Evolutionary conservation across 2,888 invertebrate species (phyloP), one percentile per base, ranked within the genome.

Genomic region (Autographa gamma): DNA sequence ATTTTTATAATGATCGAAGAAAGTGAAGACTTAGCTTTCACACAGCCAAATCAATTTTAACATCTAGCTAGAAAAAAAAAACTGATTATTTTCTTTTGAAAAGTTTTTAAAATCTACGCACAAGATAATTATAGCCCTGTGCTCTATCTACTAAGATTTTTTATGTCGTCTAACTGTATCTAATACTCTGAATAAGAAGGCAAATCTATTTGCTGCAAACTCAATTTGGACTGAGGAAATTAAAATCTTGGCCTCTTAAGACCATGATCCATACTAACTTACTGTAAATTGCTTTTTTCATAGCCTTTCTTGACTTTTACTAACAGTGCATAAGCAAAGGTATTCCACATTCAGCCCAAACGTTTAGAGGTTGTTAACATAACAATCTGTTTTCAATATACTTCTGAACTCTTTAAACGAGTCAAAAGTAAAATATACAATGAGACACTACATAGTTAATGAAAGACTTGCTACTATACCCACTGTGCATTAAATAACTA

Each of bases 361-460:
- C 52, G 5, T 25, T 25, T 25, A 64, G 41, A 25, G 31, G 60
- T 16, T 76, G 60, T 67, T 64, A 64, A 65, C 61, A 72, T 34
- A 52, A 59, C 66, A 59, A 75, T 65, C 43, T 65, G 64, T 58
- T 65, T 77, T 67, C 60, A 63, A 70, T 63, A 79, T 64, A 71
- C 31, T 71, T 60, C 59, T 58, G 62, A 60, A 48, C 66, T 76
- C 80, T 54, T 43, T 58, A 19, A 76, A 77, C 59, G 63, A 69
- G 60, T 69, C 31, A 65, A 68, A 32, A 60, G 66, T 64, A 60
- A 69, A 77, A 59, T 74, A 67, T 78, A 83, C 80, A 82, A 84
- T 81, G 77, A 84, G 83, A 84, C 83, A 83, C 69, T 76, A 82
- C 72, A 69, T 80, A 48, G 65, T 74, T 68, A 63, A 52, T 67